Evolutionary conservation across 2,888 invertebrate genomes (phyloP), one percentile per base, ranked within the genome.

Genomic region (Agrochola circellaris): DNA sequence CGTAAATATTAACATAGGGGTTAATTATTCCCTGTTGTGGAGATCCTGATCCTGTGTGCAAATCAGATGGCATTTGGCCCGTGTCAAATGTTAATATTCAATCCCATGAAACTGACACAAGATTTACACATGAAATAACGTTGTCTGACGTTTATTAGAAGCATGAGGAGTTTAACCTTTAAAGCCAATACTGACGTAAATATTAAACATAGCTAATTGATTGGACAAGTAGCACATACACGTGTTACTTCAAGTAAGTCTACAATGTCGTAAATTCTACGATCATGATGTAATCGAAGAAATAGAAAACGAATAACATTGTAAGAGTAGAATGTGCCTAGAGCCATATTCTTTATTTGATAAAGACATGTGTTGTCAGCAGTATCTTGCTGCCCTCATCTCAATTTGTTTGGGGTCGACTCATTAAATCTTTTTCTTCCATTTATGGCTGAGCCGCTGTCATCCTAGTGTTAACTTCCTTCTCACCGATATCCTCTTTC

Each of bases 201-300:
- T 56, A 42, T 51, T 79, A 65, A 77, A 82, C 68, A 77, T 51
- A 65, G 5, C 62, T 65, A 80, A 80, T 82, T 82, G 77, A 69
- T 82, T 80, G 77, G 69, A 80, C 80, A 80, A 77, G 78, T 83
- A 80, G 38, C 54, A 75, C 4, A 68, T 65, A 60, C 83, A 68
- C 77, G 65, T 80, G 83, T 56, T 54, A 80, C 48, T 80, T 77
- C 69, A 54, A 83, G 56, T 42, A 38, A 74, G 23, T 65, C 54
- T 30, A 83, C 54, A 83, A 70, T 77, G 83, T 80, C 68, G 77
- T 64, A 68, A 77, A 83, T 68, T 23, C 26, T 75, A 82, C 26
- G 9, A 26, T 64, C 62, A 54, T 79, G 34, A 68, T 79, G 77
- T 75, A 82, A 79, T n/a, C 15, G 62, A 42, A 51, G 77, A 68